Percentiles rank a stretch among this genome's conserved stretches.
phyloP scores from a whole-genome alignment of 2,888 invertebrate species.

The Lasioglossum marginatum region DNA sequence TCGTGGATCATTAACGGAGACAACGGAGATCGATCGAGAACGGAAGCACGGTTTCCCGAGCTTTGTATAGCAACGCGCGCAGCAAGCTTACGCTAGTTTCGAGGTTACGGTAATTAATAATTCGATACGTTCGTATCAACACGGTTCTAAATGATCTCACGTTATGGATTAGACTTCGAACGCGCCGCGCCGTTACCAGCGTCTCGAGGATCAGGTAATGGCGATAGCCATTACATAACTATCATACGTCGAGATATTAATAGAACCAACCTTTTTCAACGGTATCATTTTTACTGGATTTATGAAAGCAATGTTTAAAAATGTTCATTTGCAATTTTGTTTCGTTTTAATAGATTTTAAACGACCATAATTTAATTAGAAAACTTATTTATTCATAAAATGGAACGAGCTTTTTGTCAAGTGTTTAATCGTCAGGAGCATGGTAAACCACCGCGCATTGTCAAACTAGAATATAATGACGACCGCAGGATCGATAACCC shows the following conservation, averaged over 20 bases:
- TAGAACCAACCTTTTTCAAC: constrained; percentile 37
- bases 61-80: constrained; percentile 38
- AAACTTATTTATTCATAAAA: not conserved
- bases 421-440: not conserved
- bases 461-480: constrained; percentile 5
- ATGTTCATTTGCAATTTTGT: not conserved
- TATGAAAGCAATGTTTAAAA: not conserved
- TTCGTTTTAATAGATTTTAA: not conserved
- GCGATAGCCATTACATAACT: constrained; percentile 40
- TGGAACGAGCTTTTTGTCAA: not conserved
- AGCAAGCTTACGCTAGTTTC: constrained; percentile 43
- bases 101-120: constrained; percentile 77
- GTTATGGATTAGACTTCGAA: constrained; percentile 48
- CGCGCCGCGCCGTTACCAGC: constrained; percentile 18
- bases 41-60: not conserved
- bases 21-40: constrained; percentile 14
- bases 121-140: constrained; percentile 75
- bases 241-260: constrained; percentile 28
- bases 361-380: not conserved
- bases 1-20: constrained; percentile 35
- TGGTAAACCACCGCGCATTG: not conserved
- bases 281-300: not conserved
- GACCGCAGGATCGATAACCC: constrained; percentile 2
- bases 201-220: constrained; percentile 13
- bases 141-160: constrained; percentile 65